Evolutionary conservation across 2,797 vertebrate genomes (phyloP), one percentile per base, ranked within the genome.

Genomic region (Poecilia gillii): DNA sequence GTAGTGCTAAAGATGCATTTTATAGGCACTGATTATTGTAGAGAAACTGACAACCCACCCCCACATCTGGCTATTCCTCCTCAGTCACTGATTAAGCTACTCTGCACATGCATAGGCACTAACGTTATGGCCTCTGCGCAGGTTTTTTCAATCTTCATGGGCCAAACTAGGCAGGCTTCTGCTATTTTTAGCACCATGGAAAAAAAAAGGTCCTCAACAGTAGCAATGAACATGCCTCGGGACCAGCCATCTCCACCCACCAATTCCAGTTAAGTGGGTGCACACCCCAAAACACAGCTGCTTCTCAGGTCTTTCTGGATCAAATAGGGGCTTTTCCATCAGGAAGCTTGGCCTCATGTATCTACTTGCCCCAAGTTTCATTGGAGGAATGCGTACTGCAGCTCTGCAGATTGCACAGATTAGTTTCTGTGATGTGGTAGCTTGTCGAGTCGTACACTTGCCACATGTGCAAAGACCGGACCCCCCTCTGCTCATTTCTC

Each of bases 171-270:
- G 64, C 83, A 80, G 75, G n/a, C 86, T 71, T 79, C 74, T 88
- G 82, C 92, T 93, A 94, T 91, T 89, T 92, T 92, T 94, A 94
- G 90, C 84, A 36, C 18, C 57, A 70, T 74, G 57, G 76, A 68
- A 83, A 84, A 84, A 87, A 87, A 53, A 81, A 45, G 73, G 13
- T 14, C n/a, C 28, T 14, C 70, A 68, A 53, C 74, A 76, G 80
- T 73, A 68, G 66, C 74, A 25, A 53, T 76, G 73, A 47, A 14
- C 55, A 73, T 75, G 80, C 79, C 80, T 72, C 72, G 68, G 59
- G 45, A 55, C 82, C 73, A 46, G 43, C 39, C 25, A 39, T 14
- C 84, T 81, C 86, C 85, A 75, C 84, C 84, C 86, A 81, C 71
- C 45, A 36, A 51, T 33, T 62, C 31, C 28, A 62, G 57, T 31